A percentile compares a stretch with the other conserved stretches of the same genome.
phyloP scores from a whole-genome alignment of 37 sponge, comb jelly and placozoan genomes.

The Ianthella basta region DNA sequence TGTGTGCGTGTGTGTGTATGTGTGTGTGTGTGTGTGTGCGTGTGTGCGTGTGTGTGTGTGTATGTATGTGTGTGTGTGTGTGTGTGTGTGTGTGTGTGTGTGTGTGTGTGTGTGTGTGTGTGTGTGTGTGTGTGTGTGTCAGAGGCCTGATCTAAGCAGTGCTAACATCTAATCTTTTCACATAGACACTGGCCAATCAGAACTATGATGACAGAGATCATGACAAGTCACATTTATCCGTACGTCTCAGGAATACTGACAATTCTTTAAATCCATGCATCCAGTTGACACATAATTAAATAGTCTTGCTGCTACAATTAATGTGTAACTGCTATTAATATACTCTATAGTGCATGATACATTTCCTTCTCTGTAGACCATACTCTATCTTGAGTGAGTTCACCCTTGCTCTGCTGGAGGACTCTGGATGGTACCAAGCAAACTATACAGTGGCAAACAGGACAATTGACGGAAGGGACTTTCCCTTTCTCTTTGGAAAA shows the following conservation, averaged over 20 bases:
- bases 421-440: conserved; percentile 62
- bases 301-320: too few species aligned
- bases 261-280: too few species aligned
- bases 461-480: not conserved
- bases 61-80: conserved; percentile 24
- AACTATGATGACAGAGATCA: too few species aligned
- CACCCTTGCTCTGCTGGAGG: conserved; percentile 46
- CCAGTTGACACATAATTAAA: too few species aligned
- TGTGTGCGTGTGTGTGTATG: conserved; percentile 21
- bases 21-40: conserved; percentile 23
- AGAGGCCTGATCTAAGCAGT: too few species aligned
- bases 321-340: too few species aligned
- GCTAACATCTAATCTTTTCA: too few species aligned
- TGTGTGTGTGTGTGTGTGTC: conserved; percentile 1
- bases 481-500: conserved; percentile 28
- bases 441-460: conserved; percentile 45
- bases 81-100: conserved; percentile 29
- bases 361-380: too few species aligned
- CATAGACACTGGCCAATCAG: too few species aligned
- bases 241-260: too few species aligned
- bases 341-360: too few species aligned
- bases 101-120: conserved; percentile 29
- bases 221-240: too few species aligned
- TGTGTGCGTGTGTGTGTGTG: conserved; percentile 24
- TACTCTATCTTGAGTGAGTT: conserved; percentile 43